Conservation (phyloP, 2,797 vertebrate genomes). For the Brachyalestes nurse region DNA sequence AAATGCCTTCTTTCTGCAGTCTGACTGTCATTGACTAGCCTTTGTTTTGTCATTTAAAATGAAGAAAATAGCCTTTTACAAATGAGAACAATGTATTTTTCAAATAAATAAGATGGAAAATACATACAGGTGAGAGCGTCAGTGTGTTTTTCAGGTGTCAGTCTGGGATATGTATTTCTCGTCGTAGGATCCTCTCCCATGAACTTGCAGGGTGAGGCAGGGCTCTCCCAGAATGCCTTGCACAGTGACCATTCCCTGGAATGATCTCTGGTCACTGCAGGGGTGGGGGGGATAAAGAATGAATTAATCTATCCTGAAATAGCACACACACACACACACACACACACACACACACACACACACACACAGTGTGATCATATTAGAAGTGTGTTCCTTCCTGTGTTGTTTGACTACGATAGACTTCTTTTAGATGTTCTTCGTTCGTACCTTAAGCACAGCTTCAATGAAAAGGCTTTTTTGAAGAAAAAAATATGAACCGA, state of each 20-base stretch:
- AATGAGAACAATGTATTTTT: neutral
- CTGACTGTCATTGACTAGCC: neutral
- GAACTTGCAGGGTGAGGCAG: constrained; percentile 73
- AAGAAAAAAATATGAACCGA: too few relatives aligned
- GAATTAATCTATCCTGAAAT: too few relatives aligned
- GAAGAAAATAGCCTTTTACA: neutral
- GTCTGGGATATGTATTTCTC: constrained; percentile 57
- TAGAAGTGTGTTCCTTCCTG: neutral
- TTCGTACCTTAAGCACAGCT: too few relatives aligned
- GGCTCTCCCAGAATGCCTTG: constrained; percentile 81
- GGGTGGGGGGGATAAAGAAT: constrained; percentile 53
- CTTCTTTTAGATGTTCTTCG: too few relatives aligned
- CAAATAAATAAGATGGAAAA: constrained; percentile 35
- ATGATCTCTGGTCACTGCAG: constrained; percentile 77
- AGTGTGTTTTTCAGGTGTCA: constrained; percentile 7
- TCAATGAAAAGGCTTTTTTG: too few relatives aligned
- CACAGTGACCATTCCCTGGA: constrained; percentile 72
- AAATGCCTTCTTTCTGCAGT: neutral
- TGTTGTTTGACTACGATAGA: neutral
- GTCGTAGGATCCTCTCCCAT: constrained; percentile 77
- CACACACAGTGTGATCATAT: too few relatives aligned
- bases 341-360: too few relatives aligned
- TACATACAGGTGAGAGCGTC: neutral
- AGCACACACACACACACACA: too few relatives aligned
- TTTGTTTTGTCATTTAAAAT: neutral